These are phyloP conservation scores for Dendrocincla fuliginosa DNA, from an alignment of 2,797 vertebrate species.

Conservation along the genomic window DNA sequence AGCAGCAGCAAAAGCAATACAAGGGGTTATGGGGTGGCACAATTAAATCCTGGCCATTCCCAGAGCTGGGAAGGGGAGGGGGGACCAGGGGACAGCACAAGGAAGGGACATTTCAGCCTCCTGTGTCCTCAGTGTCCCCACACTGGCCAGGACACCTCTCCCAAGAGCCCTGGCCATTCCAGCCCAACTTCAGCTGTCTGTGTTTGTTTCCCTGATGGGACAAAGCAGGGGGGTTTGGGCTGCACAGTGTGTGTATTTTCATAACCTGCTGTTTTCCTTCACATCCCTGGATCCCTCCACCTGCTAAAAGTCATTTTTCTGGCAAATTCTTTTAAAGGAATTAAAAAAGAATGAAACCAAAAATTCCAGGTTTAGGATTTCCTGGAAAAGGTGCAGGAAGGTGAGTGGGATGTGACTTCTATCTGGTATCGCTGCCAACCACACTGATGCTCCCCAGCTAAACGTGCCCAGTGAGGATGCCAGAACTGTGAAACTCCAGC, in stretches of 20 bases:
- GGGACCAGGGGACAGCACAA: neutral
- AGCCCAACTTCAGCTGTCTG: neutral
- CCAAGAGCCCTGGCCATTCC: neutral
- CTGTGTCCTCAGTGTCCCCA: neutral
- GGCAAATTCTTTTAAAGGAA: neutral
- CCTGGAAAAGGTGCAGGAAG: neutral
- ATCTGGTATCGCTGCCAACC: neutral
- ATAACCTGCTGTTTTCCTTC: neutral
- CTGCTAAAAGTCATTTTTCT: neutral
- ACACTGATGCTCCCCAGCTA: neutral
- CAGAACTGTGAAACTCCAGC: neutral
- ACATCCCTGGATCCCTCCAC: neutral
- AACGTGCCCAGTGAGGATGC: neutral
- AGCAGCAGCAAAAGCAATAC: neutral
- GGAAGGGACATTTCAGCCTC: neutral
- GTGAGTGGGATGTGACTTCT: neutral
- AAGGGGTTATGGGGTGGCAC: neutral
- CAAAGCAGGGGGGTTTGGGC: neutral
- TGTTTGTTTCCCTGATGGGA: rapidly evolving
- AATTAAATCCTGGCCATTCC: neutral
- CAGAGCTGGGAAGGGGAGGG: neutral
- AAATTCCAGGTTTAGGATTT: neutral
- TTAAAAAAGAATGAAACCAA: neutral
- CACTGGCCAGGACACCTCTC: neutral
- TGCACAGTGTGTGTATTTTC: neutral